These are phyloP conservation scores for Pentamera pediparva DNA, from an alignment of 53 echinoderm and acorn worm genomes.

Conservation along the genomic window DNA sequence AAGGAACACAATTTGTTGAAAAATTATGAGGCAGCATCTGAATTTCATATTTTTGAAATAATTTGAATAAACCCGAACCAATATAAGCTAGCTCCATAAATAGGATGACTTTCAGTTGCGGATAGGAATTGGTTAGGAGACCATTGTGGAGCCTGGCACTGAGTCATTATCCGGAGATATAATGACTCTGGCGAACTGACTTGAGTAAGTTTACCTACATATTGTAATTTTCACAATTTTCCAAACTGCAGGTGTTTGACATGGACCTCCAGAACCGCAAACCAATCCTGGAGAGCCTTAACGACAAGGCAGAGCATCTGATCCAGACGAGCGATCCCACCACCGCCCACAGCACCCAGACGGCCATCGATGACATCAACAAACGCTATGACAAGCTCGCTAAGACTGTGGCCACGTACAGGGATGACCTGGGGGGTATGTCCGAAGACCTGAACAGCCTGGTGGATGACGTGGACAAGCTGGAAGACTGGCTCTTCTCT, in stretches of 20 bases:
- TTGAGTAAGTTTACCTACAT: too few species aligned
- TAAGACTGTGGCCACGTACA: constrained; percentile 39
- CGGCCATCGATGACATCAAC: constrained; percentile 69
- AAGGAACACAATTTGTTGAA: too few species aligned
- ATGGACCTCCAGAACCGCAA: constrained; percentile 74
- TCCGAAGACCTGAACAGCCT: constrained; percentile 60
- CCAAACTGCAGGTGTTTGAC: constrained; percentile 67
- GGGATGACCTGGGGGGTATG: constrained; percentile 75
- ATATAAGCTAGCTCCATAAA: too few species aligned
- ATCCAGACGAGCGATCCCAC: constrained; percentile 67
- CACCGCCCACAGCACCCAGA: constrained; percentile 69
- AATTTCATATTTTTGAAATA: too few species aligned
- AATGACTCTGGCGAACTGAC: too few species aligned
- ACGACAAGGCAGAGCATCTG: constrained; percentile 60
- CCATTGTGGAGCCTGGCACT: too few species aligned
- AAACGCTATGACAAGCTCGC: constrained; percentile 62
- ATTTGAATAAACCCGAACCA: too few species aligned
- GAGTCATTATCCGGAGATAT: too few species aligned
- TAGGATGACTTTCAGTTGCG: too few species aligned
- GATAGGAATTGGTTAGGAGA: too few species aligned
- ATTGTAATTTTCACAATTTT: too few species aligned
- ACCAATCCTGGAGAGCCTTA: constrained; percentile 68
- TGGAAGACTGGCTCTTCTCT: constrained; percentile 98
- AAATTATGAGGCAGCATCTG: too few species aligned
- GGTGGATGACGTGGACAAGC: constrained; percentile 74